phyloP scores from a whole-genome alignment of 1,140 invertebrate species.

The Saccostrea echinata region DNA sequence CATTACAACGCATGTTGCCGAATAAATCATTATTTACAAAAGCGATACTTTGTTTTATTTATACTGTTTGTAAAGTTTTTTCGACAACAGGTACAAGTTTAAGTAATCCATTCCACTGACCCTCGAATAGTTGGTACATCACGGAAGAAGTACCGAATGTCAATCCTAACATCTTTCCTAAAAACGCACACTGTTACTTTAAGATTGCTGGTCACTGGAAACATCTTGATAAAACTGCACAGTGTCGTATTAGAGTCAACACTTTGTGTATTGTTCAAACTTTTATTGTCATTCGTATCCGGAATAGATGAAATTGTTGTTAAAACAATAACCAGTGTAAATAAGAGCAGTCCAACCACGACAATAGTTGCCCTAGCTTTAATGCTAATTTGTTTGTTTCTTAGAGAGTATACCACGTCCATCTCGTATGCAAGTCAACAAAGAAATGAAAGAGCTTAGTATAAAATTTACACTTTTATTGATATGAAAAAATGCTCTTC shows the following conservation, averaged over 20 bases:
- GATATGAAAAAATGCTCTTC: too few species aligned
- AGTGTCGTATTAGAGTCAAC: neutral
- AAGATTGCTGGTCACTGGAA: neutral
- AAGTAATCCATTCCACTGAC: neutral
- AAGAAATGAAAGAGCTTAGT: too few species aligned
- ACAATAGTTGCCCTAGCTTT: neutral
- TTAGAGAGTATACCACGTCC: neutral
- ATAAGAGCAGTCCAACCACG: neutral
- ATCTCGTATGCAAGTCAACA: neutral
- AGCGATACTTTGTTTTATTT: too few species aligned
- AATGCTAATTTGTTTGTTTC: too few species aligned
- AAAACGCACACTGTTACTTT: neutral
- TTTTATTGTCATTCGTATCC: too few species aligned
- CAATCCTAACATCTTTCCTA: neutral
- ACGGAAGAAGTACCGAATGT: conserved; percentile 19
- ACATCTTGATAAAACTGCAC: conserved; percentile 15
- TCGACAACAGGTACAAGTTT: neutral
- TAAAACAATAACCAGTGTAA: neutral
- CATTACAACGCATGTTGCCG: too few species aligned
- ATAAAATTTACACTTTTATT: too few species aligned
- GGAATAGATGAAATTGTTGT: too few species aligned
- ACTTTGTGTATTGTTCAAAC: neutral
- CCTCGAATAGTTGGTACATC: conserved; percentile 35
- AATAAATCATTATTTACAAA: too few species aligned
- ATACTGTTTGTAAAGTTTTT: neutral